Evolutionary conservation across 1,140 invertebrate genomes (phyloP).

Genomic region (Apocrypta bakeri): DNA sequence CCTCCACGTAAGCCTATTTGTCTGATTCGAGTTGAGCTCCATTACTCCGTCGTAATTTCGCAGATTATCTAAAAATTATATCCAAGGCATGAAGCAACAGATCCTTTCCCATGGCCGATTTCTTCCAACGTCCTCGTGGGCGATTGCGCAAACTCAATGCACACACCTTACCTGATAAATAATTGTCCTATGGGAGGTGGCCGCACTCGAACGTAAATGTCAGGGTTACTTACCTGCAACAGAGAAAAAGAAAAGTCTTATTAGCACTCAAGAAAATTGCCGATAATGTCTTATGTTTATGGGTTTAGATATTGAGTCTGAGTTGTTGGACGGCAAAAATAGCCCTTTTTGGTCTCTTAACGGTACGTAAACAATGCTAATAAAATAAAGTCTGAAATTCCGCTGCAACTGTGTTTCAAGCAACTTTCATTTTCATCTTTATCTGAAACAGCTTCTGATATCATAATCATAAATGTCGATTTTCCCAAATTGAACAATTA

Average conservation of each 20-base stretch:
- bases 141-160: constrained; percentile 1
- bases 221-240: constrained; percentile 63
- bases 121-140: background rate
- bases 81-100: constrained; percentile 16
- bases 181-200: constrained; percentile 27
- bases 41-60: constrained; percentile 39
- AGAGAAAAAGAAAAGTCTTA: constrained; percentile 48
- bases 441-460: background rate
- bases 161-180: constrained; percentile 29
- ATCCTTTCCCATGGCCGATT: constrained; percentile 36
- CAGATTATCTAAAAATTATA: constrained; percentile 45
- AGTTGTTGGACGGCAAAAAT: background rate
- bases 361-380: background rate
- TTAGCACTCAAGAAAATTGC: constrained; percentile 6
- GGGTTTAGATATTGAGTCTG: background rate
- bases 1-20: constrained; percentile 32
- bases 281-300: constrained; percentile 22
- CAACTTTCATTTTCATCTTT: background rate
- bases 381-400: background rate
- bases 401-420: too few species aligned
- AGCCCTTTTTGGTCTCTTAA: background rate
- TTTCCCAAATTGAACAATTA: background rate
- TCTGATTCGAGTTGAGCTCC: constrained; percentile 4
- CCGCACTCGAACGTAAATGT: background rate
- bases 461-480: background rate